Evolutionary conservation across 2,888 invertebrate genomes (phyloP).

Genomic region (Eulithis testata): DNA sequence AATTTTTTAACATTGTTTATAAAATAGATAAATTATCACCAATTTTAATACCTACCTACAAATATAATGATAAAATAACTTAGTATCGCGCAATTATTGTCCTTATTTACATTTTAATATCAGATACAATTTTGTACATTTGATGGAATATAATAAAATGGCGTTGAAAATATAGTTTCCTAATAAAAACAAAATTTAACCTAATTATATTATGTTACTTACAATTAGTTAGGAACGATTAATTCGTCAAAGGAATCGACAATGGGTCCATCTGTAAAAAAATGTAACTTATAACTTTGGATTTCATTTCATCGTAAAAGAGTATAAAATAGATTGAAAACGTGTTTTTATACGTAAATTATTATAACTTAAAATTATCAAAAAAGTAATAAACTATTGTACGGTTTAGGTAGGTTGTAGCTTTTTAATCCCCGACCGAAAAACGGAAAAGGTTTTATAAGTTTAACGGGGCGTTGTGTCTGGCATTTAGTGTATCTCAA

Average conservation of each 20-base stretch:
- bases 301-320: background rate
- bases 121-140: conserved; percentile 6
- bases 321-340: background rate
- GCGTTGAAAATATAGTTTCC: conserved; percentile 4
- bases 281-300: background rate
- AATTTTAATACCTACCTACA: too few species aligned
- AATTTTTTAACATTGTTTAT: too few species aligned
- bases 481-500: too few species aligned
- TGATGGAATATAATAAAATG: conserved; percentile 4
- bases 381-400: too few species aligned
- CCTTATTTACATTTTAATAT: background rate
- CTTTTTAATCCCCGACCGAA: too few species aligned
- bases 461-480: too few species aligned
- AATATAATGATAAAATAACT: too few species aligned
- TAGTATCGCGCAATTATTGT: conserved; percentile 14
- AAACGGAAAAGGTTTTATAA: too few species aligned
- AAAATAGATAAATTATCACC: too few species aligned
- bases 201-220: conserved; percentile 14
- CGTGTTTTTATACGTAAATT: background rate
- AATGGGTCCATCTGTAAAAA: conserved; percentile 34
- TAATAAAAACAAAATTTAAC: background rate
- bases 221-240: conserved; percentile 39
- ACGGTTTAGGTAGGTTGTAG: too few species aligned
- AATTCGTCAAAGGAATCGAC: conserved; percentile 33
- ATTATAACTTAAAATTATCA: too few species aligned